These are phyloP conservation scores for Colletes gigas DNA, from an alignment of 1,140 invertebrate species.

Conservation along the genomic window DNA sequence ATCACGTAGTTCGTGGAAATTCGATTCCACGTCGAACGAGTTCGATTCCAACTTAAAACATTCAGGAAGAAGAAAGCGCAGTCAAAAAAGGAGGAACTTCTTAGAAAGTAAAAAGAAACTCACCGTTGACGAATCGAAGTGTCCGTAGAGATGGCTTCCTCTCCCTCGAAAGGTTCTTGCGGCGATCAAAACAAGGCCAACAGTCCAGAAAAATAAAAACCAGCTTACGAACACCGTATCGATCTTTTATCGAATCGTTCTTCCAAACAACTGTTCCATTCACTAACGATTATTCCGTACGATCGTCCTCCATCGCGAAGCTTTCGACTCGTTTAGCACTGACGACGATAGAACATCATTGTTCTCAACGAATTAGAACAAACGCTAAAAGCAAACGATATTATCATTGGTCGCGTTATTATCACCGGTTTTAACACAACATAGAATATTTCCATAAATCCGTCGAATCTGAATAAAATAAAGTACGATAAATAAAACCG, in stretches of 20 bases:
- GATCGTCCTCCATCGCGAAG: neutral
- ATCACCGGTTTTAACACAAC: no score
- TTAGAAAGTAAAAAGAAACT: neutral
- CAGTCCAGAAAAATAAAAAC: neutral
- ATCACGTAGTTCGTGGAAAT: neutral
- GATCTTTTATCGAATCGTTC: neutral
- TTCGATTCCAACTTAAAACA: conserved; percentile 4
- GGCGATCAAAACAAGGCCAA: neutral
- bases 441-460: no score
- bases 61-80: neutral
- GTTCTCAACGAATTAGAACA: neutral
- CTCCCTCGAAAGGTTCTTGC: neutral
- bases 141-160: neutral
- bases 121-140: conserved; percentile 5
- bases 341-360: neutral
- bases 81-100: neutral
- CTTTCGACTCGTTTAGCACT: neutral
- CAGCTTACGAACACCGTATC: neutral
- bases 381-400: neutral
- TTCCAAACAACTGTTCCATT: neutral
- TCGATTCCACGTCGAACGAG: neutral
- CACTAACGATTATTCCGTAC: neutral
- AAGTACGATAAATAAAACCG: no score
- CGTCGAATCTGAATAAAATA: no score
- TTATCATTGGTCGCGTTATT: no score